Base-by-base conservation (phyloP, 2,113 vertebrate genomes). In the Cathartes aura region DNA sequence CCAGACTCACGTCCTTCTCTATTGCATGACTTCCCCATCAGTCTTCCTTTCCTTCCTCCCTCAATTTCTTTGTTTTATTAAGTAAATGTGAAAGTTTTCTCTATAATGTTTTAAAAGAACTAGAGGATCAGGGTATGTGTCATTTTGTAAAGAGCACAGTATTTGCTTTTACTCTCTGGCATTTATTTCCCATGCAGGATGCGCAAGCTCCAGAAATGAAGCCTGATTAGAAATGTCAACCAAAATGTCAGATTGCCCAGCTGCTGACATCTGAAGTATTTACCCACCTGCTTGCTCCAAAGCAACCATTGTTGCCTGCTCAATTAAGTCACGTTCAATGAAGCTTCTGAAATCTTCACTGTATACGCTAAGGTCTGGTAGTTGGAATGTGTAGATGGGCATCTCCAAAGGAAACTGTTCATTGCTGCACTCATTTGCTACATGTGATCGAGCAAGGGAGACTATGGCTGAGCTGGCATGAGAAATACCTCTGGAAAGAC, bases 381-480 rank as follows among this genome's bases (percentile, higher is more conserved):
- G 98, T 90, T 99, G 99, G 99, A 99, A 99, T 93, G 99, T 99
- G 98, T 99, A 99, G 98, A 99, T 99, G 87, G 99, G 99, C 99
- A 99, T 99, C 98, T 99, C 99, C 94, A 99, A 97, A 42, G 99
- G 99, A 87, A 99, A 99, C 98, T 99, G 99, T 93, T 99, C 99
- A 81, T 97, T 99, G 98, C 95, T 99, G 98, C 99, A 99, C 91
- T 99, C 99, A 2, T 96, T 99, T 18, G 99, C 99, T 98, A 99
- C 99, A 73, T 99, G 99, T 32, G 99, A 99, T 68, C 99, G 99
- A 15, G 99, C 99, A 92, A 99, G 98, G 64, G 99, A 99, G 59
- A 99, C 99, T 34, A 99, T 99, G 89, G 99, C 99, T n/a, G 99
- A 99, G 97, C 99, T 99, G 98, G 99, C 99, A 21, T 99, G 99